A percentile compares a stretch with the other conserved stretches of the same genome.
Conservation (phyloP, 2,888 invertebrate genomes). For the Ischnus inquisitorius region DNA sequence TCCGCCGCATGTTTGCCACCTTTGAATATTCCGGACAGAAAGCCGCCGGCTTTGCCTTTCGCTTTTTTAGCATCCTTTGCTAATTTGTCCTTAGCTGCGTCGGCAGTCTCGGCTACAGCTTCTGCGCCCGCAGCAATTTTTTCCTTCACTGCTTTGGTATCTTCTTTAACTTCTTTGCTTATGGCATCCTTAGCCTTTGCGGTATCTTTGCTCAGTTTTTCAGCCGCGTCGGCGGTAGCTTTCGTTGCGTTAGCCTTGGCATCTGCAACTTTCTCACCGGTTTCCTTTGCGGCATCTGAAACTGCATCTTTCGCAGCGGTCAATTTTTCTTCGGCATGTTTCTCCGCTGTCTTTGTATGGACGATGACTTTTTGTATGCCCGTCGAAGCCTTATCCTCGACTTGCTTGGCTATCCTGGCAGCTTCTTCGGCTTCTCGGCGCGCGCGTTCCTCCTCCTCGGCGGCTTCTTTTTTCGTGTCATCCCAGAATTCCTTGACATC, state of each 20-base stretch:
- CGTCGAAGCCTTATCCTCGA: slow-evolving; percentile 60
- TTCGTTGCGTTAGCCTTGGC: slow-evolving; percentile 55
- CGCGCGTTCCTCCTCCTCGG: slow-evolving; percentile 66
- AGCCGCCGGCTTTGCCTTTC: slow-evolving; percentile 65
- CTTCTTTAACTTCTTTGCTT: slow-evolving; percentile 53
- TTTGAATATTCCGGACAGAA: slow-evolving; percentile 76
- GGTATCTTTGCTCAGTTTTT: slow-evolving; percentile 35
- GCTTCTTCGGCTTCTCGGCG: slow-evolving; percentile 53
- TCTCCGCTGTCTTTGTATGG: slow-evolving; percentile 44
- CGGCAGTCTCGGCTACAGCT: slow-evolving; percentile 47
- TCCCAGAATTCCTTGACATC: slow-evolving; percentile 73
- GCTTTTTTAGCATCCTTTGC: slow-evolving; percentile 51
- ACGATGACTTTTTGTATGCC: slow-evolving; percentile 57
- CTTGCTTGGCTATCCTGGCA: slow-evolving; percentile 54
- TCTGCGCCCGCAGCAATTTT: slow-evolving; percentile 69
- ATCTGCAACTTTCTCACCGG: slow-evolving; percentile 75
- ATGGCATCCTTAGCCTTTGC: slow-evolving; percentile 45
- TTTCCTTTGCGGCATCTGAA: slow-evolving; percentile 75
- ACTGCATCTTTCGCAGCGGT: slow-evolving; percentile 82
- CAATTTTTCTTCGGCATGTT: slow-evolving; percentile 47
- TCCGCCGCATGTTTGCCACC: slow-evolving; percentile 76
- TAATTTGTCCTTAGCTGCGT: slow-evolving; percentile 32
- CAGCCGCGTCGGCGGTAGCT: slow-evolving; percentile 74
- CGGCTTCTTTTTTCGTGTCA: slow-evolving; percentile 70
- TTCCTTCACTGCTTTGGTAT: slow-evolving; percentile 54